These are phyloP conservation scores for Cotesia chilonis DNA, from an alignment of 1,140 invertebrate genomes.

Conservation along the genomic window DNA sequence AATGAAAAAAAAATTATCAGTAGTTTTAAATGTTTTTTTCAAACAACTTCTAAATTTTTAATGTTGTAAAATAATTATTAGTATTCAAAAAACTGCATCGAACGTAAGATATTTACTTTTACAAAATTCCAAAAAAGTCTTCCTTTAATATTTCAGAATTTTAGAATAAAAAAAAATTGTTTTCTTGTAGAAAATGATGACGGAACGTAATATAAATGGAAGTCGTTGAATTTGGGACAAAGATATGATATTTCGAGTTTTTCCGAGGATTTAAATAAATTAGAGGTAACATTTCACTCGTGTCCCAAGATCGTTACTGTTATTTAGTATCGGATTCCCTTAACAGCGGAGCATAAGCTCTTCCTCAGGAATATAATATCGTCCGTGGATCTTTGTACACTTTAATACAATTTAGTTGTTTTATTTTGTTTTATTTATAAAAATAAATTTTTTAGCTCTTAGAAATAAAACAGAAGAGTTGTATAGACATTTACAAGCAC, in stretches of 20 bases:
- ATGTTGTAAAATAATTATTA: no score
- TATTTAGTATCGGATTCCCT: conserved; percentile 38
- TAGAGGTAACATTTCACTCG: conserved; percentile 31
- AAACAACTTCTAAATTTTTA: no score
- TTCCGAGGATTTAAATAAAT: conserved; percentile 37
- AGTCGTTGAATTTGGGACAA: neutral
- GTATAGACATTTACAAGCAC: conserved; percentile 10
- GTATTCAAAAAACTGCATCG: neutral
- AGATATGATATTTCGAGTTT: neutral
- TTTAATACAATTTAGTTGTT: conserved; percentile 30
- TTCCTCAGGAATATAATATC: conserved; percentile 22
- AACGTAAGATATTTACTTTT: no score
- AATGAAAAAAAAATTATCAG: neutral
- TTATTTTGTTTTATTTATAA: conserved; percentile 14
- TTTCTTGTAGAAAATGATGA: neutral
- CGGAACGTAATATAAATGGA: neutral
- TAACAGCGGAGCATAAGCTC: conserved; percentile 18
- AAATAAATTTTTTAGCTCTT: conserved; percentile 39
- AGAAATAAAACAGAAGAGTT: conserved; percentile 19
- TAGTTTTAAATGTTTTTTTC: no score
- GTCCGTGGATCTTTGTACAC: conserved; percentile 30
- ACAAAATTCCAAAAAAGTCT: no score
- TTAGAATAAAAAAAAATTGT: conserved; percentile 4
- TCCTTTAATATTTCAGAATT: no score
- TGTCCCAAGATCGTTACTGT: conserved; percentile 37